Base-by-base conservation (phyloP, 2,888 invertebrate genomes). In the Drosophila pegasa region DNA sequence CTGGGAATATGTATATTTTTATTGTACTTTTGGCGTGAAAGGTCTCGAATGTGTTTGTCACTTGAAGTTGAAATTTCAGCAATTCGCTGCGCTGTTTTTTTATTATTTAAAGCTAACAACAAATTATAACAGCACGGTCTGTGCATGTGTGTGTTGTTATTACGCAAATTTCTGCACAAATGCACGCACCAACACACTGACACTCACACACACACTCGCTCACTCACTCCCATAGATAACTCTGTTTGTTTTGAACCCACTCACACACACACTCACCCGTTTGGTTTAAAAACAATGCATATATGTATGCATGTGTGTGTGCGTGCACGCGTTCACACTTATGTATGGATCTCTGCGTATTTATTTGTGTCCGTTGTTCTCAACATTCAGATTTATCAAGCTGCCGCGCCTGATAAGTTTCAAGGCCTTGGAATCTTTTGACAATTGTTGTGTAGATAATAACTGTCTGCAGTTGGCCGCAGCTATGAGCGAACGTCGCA, bases 201-300 rank as follows among this genome's bases (percentile, higher is more conserved):
- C 9, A 50, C 14, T 8, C n/a, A 33, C 10, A 25, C 16, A 47
- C 18, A 29, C 31, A 43, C 35, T 20, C n/a, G 22, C 10, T 18
- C 16, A 47, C 18, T 16, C 31, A 43, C 22, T 20, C 14, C 6
- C 9, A 31, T 31, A 52, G 22, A 27, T 20, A 48, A 10, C 16
- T 18, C 3, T 43, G 33, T 62, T 68, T 74, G 68, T 72, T 71
- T 74, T 68, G 57, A 57, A 56, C 56, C 7, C 22, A 69, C 20
- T 68, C 78, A 64, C 40, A 77, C 62, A 60, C 47, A 69, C 20
- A 72, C 78, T 68, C 40, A 77, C 62, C 63, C 47, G 10, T 12
- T 43, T 10, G 10, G 48, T 59, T 75, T 61, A 62, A 71, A 75
- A 74, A 75, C 65, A 75, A 52, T 47, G 16, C 71, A 57, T 27